Evolutionary conservation across 2,113 vertebrate species (phyloP).

Genomic region (Hylia prasina): DNA sequence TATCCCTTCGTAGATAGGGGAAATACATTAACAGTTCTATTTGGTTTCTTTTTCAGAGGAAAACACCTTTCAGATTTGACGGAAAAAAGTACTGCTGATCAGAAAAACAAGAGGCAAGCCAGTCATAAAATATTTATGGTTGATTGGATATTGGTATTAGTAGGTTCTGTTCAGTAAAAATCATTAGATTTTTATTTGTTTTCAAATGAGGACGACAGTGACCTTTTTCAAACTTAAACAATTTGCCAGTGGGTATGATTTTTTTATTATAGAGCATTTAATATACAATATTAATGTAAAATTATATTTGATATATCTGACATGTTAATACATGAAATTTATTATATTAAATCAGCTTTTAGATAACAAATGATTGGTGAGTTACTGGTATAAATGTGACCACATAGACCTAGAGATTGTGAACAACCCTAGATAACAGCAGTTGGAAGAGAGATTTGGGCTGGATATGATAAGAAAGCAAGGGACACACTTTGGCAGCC

Average conservation of each 20-base stretch:
- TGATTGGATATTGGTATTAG: not conserved
- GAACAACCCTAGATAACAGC: not conserved
- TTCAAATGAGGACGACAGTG: not conserved
- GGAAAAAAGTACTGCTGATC: slow-evolving; percentile 3
- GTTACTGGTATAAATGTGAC: not conserved
- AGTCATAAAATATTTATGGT: not conserved
- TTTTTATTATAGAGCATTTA: not conserved
- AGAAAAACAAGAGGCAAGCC: slow-evolving; percentile 57
- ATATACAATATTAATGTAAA: not conserved
- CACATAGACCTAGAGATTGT: not conserved
- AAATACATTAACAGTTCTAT: not conserved
- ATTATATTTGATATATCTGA: not conserved
- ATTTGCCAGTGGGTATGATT: not conserved
- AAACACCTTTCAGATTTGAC: not conserved
- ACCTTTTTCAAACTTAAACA: not conserved
- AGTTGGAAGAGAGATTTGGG: not conserved
- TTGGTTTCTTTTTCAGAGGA: slow-evolving; percentile 7
- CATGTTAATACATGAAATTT: not conserved
- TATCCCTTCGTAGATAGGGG: not conserved
- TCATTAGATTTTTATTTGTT: not conserved
- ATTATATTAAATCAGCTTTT: not conserved
- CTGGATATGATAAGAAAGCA: not conserved
- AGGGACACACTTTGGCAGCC: not conserved
- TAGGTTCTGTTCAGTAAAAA: not conserved
- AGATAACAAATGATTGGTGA: not conserved